Percentiles rank a stretch among this genome's conserved stretches.
phyloP scores from a whole-genome alignment of 2,113 vertebrate species.

The Salvator merianae region DNA sequence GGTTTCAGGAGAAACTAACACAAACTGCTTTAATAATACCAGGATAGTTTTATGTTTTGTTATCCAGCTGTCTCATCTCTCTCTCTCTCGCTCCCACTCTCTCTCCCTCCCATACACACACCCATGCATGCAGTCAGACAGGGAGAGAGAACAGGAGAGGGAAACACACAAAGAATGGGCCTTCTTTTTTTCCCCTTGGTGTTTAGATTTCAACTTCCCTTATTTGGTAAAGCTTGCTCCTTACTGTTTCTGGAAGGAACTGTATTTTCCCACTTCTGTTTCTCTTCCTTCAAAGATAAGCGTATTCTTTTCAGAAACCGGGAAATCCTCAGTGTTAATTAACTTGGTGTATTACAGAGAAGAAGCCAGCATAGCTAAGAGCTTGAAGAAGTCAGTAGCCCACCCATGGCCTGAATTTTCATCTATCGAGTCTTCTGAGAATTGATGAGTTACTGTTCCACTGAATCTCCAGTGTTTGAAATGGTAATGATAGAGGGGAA shows the following conservation, averaged over 20 bases:
- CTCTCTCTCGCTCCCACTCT: too few species aligned
- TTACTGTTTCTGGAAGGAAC: conserved; percentile 64
- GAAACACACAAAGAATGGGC: neutral
- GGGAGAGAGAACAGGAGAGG: too few species aligned
- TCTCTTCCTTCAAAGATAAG: conserved; percentile 22
- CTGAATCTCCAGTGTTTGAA: neutral
- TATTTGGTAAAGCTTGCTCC: conserved; percentile 87
- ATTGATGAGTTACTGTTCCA: neutral
- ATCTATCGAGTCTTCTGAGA: neutral
- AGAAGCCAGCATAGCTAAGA: neutral
- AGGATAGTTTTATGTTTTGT: neutral
- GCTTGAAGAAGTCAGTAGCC: neutral
- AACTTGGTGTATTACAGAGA: neutral
- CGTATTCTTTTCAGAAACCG: conserved; percentile 9
- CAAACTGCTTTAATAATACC: neutral
- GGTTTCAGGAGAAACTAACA: conserved; percentile 1
- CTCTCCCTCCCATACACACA: too few species aligned
- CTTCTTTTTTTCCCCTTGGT: conserved; percentile 35
- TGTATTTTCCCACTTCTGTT: conserved; percentile 53
- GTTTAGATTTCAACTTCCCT: conserved; percentile 71
- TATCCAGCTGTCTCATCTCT: conserved; percentile 59
- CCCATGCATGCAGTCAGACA: neutral
- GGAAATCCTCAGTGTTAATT: conserved; percentile 6
- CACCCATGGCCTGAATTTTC: neutral
- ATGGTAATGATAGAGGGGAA: too few species aligned